These are phyloP conservation scores for Muricea muricata DNA, from an alignment of 92 coral and sea anemone genomes.

Conservation along the genomic window DNA sequence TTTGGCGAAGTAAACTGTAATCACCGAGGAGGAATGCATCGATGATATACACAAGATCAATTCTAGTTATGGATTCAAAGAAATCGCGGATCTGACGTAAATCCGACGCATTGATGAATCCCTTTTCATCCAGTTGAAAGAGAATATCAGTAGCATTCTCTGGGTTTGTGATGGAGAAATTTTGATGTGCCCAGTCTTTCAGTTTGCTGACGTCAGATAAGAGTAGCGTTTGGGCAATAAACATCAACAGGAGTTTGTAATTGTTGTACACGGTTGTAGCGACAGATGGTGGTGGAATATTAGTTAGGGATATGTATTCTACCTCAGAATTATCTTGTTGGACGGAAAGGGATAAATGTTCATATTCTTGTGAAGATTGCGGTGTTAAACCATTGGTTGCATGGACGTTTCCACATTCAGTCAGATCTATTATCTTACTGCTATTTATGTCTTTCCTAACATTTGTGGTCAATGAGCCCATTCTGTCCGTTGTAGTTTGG, in stretches of 20 bases:
- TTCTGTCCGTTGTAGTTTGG: neutral
- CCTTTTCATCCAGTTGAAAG: neutral
- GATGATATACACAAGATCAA: neutral
- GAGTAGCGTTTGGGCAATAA: neutral
- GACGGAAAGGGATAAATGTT: neutral
- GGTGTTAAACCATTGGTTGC: neutral
- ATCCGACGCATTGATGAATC: neutral
- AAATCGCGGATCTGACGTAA: neutral
- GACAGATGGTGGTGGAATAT: neutral
- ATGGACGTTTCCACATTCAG: neutral
- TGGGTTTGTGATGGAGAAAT: neutral
- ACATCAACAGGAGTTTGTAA: neutral
- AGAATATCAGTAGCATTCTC: neutral
- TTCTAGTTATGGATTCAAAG: neutral
- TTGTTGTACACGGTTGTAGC: slow-evolving; percentile 3
- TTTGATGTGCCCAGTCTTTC: neutral
- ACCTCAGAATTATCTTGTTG: neutral
- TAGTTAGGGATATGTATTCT: neutral
- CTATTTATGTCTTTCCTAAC: neutral
- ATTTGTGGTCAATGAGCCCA: neutral
- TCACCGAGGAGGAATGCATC: slow-evolving; percentile 22
- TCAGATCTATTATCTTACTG: neutral
- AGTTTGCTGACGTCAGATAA: neutral
- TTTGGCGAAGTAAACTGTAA: neutral
- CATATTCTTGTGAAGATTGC: neutral